Percentiles rank a stretch among this genome's conserved stretches.
phyloP scores from a whole-genome alignment of 2,113 vertebrate species.

The Corythaixoides concolor region DNA sequence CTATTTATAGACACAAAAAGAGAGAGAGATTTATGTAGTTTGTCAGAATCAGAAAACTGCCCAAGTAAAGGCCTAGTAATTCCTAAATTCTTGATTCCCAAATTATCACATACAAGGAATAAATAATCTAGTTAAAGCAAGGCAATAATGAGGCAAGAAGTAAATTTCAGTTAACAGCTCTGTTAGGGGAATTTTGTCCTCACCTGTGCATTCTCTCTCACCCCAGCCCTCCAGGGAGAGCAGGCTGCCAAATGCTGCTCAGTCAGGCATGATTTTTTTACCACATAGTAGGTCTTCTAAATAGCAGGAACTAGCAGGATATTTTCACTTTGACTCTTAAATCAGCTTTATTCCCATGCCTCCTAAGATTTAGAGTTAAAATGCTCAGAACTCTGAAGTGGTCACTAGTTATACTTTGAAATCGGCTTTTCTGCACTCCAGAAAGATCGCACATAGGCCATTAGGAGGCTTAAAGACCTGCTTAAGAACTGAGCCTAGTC shows the following conservation, averaged over 20 bases:
- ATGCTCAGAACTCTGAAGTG: background rate
- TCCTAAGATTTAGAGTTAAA: background rate
- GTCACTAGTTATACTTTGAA: background rate
- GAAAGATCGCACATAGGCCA: background rate
- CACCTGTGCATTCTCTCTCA: background rate
- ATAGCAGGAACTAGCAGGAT: background rate
- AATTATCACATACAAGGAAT: background rate
- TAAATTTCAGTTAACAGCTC: background rate
- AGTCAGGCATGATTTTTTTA: background rate
- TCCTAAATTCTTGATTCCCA: background rate
- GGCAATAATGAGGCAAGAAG: background rate
- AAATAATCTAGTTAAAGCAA: background rate
- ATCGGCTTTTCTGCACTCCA: background rate
- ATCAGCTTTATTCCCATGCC: background rate
- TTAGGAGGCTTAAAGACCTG: background rate
- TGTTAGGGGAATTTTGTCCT: background rate
- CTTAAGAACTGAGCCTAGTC: background rate
- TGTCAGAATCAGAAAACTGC: background rate
- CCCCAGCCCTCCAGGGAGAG: background rate
- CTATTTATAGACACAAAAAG: background rate
- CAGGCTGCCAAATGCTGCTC: background rate
- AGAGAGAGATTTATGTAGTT: background rate
- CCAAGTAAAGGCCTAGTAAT: background rate
- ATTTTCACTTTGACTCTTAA: constrained; percentile 2
- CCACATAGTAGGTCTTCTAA: background rate